Percentiles rank a stretch among this genome's conserved stretches.
These are phyloP conservation scores for Nettapus auritus DNA, from an alignment of 2,113 vertebrate species.

Conservation along the genomic window DNA sequence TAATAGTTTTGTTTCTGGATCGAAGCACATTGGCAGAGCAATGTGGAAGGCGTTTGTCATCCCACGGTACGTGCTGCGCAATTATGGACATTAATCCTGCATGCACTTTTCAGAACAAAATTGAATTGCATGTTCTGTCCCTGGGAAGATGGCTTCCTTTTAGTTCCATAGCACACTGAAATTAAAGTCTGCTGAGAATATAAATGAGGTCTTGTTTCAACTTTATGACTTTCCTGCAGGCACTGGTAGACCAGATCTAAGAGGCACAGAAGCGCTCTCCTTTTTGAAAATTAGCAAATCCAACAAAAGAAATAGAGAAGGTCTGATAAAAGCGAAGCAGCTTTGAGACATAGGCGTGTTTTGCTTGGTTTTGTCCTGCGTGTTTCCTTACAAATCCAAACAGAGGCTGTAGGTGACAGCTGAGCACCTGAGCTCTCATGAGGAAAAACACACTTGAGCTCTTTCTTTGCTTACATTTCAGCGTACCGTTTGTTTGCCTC, in stretches of 20 bases:
- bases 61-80: not conserved
- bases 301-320: not conserved
- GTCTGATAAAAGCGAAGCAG: not conserved
- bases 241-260: not conserved
- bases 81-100: slow-evolving; percentile 60
- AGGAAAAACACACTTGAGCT: not conserved
- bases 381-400: not conserved
- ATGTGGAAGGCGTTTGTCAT: slow-evolving; percentile 36
- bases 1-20: slow-evolving; percentile 34
- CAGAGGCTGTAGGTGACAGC: not conserved
- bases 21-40: slow-evolving; percentile 30
- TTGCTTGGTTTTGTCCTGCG: not conserved
- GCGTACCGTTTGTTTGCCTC: not conserved
- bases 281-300: not conserved
- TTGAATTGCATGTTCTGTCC: slow-evolving; percentile 67
- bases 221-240: slow-evolving; percentile 41
- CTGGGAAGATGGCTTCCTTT: slow-evolving; percentile 61
- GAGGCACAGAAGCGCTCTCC: not conserved
- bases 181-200: slow-evolving; percentile 62
- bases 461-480: not conserved
- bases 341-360: not conserved
- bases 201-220: slow-evolving; percentile 55
- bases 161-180: slow-evolving; percentile 46
- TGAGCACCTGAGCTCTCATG: not conserved
- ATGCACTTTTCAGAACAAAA: slow-evolving; percentile 51